Percentiles rank a stretch among this genome's conserved stretches.
These are phyloP conservation scores for Plutomurus gul DNA, from an alignment of 1,140 invertebrate genomes.

Conservation along the genomic window DNA sequence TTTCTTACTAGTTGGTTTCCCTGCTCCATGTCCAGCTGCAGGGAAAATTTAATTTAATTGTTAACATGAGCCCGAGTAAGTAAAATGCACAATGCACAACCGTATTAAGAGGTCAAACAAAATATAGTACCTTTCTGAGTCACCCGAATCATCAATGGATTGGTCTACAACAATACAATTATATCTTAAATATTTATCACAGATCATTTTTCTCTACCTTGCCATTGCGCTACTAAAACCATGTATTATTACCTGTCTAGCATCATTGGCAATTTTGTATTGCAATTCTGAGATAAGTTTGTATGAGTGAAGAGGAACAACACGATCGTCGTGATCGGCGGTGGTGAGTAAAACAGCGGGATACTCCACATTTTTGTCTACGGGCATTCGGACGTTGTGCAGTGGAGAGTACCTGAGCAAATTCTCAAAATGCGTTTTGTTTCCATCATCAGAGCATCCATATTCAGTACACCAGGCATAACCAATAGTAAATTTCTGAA, in stretches of 20 bases:
- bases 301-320: slow-evolving; percentile 68
- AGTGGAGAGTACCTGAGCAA: slow-evolving; percentile 91
- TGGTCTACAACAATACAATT: slow-evolving; percentile 66
- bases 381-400: slow-evolving; percentile 82
- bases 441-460: slow-evolving; percentile 82
- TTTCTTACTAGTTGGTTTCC: slow-evolving; percentile 66
- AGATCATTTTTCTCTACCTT: too few species aligned
- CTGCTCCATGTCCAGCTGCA: slow-evolving; percentile 93
- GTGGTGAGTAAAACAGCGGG: slow-evolving; percentile 67
- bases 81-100: too few species aligned
- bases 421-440: slow-evolving; percentile 80
- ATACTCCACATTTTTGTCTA: slow-evolving; percentile 61
- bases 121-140: slow-evolving; percentile 78
- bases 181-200: too few species aligned
- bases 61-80: slow-evolving; percentile 77
- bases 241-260: slow-evolving; percentile 57
- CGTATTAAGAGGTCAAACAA: too few species aligned
- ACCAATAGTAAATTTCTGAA: slow-evolving; percentile 98
- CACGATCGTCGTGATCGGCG: slow-evolving; percentile 64
- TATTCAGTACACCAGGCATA: slow-evolving; percentile 93
- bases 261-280: slow-evolving; percentile 58
- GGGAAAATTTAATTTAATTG: slow-evolving; percentile 89
- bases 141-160: slow-evolving; percentile 85
- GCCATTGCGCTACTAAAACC: too few species aligned
- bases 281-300: slow-evolving; percentile 71